phyloP scores from a whole-genome alignment of 2,888 invertebrate species.

The Thysanoteuthis rhombus region DNA sequence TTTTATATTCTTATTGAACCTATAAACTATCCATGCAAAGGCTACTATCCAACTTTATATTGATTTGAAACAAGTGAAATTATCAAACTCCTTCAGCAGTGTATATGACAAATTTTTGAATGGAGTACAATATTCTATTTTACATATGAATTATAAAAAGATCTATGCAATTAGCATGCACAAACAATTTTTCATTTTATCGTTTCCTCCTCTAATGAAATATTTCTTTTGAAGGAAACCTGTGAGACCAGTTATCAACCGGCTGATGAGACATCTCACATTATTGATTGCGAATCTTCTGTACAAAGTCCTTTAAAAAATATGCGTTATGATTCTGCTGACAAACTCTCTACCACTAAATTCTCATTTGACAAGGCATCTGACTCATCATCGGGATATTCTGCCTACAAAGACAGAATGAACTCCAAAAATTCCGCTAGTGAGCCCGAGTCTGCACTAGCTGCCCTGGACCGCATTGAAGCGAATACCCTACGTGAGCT shows the following conservation, averaged over 20 bases:
- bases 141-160: neutral
- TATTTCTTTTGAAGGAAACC: neutral
- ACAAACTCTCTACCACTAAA: constrained; percentile 21
- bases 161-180: neutral
- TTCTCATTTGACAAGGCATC: constrained; percentile 27
- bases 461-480: constrained; percentile 30
- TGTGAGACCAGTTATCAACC: neutral
- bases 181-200: neutral
- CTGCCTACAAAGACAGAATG: constrained; percentile 29
- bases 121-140: neutral
- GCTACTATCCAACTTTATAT: neutral
- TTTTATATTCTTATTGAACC: neutral
- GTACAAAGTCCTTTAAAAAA: constrained; percentile 27
- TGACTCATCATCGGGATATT: constrained; percentile 16
- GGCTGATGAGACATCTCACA: neutral
- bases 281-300: constrained; percentile 21
- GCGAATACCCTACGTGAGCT: constrained; percentile 23
- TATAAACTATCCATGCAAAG: neutral
- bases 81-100: neutral
- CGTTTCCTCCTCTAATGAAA: neutral
- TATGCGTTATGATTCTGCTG: constrained; percentile 30
- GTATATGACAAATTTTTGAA: neutral
- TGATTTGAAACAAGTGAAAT: neutral
- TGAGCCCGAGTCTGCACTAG: constrained; percentile 24
- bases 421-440: neutral